Evolutionary conservation across 2,797 vertebrate species (phyloP).

Genomic region (Melanotaenia nigrans): DNA sequence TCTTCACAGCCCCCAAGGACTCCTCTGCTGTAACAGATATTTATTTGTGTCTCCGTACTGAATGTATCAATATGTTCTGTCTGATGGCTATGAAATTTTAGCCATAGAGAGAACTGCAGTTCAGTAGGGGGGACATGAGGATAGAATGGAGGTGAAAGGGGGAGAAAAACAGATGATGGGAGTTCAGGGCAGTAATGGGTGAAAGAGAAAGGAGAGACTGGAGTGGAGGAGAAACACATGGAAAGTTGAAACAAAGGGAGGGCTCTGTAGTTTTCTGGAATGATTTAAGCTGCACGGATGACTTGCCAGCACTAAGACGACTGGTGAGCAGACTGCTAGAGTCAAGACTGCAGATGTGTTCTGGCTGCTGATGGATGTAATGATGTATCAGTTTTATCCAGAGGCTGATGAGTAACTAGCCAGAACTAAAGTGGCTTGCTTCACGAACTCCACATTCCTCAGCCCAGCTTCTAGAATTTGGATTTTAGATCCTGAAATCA

Average conservation of each 20-base stretch:
- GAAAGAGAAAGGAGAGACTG: constrained; percentile 19
- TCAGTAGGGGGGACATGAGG: constrained; percentile 42
- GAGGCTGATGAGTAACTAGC: constrained; percentile 43
- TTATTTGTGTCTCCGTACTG: constrained; percentile 42
- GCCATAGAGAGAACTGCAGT: constrained; percentile 9
- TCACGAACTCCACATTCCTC: constrained; percentile 19
- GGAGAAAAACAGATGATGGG: constrained; percentile 22
- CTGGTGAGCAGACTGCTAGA: constrained; percentile 57
- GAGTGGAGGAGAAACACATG: constrained; percentile 66
- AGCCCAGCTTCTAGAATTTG: constrained; percentile 26
- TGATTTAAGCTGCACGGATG: constrained; percentile 68
- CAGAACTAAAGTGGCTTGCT: constrained; percentile 23
- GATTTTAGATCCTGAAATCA: constrained; percentile 7
- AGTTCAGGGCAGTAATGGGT: constrained; percentile 18
- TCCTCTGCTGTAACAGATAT: constrained; percentile 34
- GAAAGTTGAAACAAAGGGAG: constrained; percentile 68
- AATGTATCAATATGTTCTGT: constrained; percentile 50
- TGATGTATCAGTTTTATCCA: constrained; percentile 56
- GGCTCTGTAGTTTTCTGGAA: constrained; percentile 55
- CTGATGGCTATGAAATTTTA: constrained; percentile 34
- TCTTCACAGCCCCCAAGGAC: constrained; percentile 26
- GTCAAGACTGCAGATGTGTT: constrained; percentile 61
- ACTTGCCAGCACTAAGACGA: constrained; percentile 54
- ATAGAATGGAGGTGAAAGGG: constrained; percentile 23
- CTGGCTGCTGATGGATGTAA: constrained; percentile 45